phyloP scores from a whole-genome alignment of 2,113 vertebrate genomes.

The Hyla sarda region DNA sequence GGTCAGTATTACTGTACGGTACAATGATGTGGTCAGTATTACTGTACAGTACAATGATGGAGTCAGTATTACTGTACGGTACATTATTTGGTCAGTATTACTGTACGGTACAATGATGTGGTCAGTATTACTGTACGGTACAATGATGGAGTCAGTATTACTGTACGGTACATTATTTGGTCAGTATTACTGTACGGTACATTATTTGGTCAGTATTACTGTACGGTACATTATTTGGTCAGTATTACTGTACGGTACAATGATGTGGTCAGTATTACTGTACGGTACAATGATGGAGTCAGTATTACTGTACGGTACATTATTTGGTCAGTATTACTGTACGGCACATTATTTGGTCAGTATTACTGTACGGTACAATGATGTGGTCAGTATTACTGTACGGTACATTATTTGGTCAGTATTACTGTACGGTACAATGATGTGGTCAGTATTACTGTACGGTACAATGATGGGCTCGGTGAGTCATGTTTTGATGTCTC shows the following conservation, averaged over 20 bases:
- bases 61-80: no score
- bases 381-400: no score
- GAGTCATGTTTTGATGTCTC: neutral
- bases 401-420: no score
- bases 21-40: neutral
- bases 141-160: no score
- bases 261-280: neutral
- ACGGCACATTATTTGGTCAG: no score
- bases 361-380: neutral
- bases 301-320: neutral
- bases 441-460: neutral
- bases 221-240: no score
- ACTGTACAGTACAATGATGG: neutral
- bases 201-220: no score
- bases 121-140: no score
- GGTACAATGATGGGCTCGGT: neutral
- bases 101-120: neutral
- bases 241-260: neutral
- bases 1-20: neutral
- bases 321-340: no score
- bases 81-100: neutral
- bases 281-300: neutral
- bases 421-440: no score
- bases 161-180: neutral
- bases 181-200: no score